Conservation (phyloP, 2,113 vertebrate species). For the Nothocercus julius region DNA sequence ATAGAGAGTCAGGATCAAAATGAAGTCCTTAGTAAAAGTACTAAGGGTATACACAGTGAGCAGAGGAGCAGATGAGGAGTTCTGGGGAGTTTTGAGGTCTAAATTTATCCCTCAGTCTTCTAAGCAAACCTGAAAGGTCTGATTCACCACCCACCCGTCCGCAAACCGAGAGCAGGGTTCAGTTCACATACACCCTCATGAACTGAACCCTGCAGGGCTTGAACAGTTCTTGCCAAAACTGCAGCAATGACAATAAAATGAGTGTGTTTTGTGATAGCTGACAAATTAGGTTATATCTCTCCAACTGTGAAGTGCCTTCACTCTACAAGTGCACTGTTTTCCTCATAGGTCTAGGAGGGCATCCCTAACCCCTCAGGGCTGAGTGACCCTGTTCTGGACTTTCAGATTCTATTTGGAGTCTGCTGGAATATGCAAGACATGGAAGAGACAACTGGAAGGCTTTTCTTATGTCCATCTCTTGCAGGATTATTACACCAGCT, state of each 20-base stretch:
- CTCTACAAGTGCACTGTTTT: background rate
- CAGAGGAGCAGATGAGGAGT: background rate
- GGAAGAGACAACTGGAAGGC: background rate
- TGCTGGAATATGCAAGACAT: background rate
- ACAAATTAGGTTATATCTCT: constrained; percentile 58
- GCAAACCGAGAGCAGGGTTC: constrained; percentile 37
- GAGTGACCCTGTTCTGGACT: constrained; percentile 35
- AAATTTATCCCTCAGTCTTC: constrained; percentile 54
- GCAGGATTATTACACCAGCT: background rate
- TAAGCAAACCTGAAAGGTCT: constrained; percentile 61
- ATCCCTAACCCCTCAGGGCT: background rate
- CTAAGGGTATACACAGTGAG: background rate
- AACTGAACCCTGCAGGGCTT: constrained; percentile 58
- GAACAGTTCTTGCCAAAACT: constrained; percentile 57
- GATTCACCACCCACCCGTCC: constrained; percentile 46
- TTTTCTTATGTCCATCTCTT: constrained; percentile 29
- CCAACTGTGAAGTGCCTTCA: constrained; percentile 21
- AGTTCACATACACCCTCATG: constrained; percentile 35
- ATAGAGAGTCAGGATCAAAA: background rate
- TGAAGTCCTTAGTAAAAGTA: background rate
- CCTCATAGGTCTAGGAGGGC: constrained; percentile 1
- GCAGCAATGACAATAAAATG: constrained; percentile 58
- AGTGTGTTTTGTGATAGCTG: constrained; percentile 61
- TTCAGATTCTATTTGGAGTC: constrained; percentile 53
- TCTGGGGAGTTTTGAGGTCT: constrained; percentile 26